These are phyloP conservation scores for Morpho deidamia DNA, from an alignment of 2,888 invertebrate species.

Conservation along the genomic window DNA sequence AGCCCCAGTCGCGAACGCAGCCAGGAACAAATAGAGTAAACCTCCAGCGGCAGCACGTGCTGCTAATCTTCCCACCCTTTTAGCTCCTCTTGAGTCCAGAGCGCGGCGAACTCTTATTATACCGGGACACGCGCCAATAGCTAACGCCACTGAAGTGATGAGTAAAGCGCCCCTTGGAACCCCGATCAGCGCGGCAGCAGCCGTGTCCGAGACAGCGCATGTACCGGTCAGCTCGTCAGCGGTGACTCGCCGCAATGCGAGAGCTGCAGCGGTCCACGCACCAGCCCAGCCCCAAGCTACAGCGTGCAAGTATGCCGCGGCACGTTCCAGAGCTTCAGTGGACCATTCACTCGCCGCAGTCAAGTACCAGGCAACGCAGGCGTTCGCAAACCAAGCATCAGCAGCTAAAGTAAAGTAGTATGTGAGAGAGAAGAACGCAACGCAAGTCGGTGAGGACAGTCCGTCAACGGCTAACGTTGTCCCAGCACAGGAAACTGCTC, in stretches of 20 bases:
- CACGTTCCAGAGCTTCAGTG: slow-evolving; percentile 92
- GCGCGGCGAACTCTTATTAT: slow-evolving; percentile 85
- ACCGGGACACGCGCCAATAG: slow-evolving; percentile 85
- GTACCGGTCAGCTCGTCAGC: slow-evolving; percentile 90
- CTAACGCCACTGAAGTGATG: slow-evolving; percentile 83
- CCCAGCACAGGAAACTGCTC: slow-evolving; percentile 51
- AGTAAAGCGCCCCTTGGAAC: slow-evolving; percentile 81
- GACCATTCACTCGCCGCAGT: slow-evolving; percentile 96
- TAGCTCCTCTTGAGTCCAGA: slow-evolving; percentile 77
- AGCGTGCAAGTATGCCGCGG: slow-evolving; percentile 91
- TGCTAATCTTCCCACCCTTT: slow-evolving; percentile 84
- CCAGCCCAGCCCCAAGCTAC: slow-evolving; percentile 93
- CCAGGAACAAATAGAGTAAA: slow-evolving; percentile 85
- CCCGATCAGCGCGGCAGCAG: slow-evolving; percentile 80
- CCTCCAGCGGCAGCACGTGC: slow-evolving; percentile 89
- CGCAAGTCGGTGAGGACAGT: slow-evolving; percentile 79
- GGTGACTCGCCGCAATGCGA: slow-evolving; percentile 87
- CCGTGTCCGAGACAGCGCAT: slow-evolving; percentile 83
- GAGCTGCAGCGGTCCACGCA: slow-evolving; percentile 88
- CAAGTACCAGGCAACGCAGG: slow-evolving; percentile 93
- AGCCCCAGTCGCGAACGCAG: slow-evolving; percentile 84
- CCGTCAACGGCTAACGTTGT: slow-evolving; percentile 67
- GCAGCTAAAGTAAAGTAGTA: slow-evolving; percentile 90
- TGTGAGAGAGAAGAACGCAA: slow-evolving; percentile 85
- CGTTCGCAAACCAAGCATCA: slow-evolving; percentile 92